Base-by-base conservation (phyloP, 2,888 invertebrate species). In the Napeogenes inachia region DNA sequence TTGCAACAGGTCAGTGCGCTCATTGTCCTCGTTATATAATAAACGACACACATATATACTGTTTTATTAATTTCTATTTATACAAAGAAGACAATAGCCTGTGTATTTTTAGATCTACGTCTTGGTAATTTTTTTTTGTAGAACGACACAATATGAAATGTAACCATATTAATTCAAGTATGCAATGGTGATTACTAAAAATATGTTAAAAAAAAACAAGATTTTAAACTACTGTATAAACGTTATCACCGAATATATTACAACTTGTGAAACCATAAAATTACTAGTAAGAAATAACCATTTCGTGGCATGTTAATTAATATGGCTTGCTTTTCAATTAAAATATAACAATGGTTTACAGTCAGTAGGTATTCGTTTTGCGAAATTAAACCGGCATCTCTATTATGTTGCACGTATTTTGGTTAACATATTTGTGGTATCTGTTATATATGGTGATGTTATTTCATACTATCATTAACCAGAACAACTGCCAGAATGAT, bases 1-100 rank as follows among this genome's bases (percentile, higher is more conserved):
- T 86, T 78, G 81, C 71, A 73, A 81, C 87, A 82, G 87, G 87
- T 87, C 87, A 88, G 75, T 84, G 84, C 78, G 82, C 76, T 70
- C 55, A 60, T 69, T 75, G 77, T 78, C 73, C 76, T 76, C 79
- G 74, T 76, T 80, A 76, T 70, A 53, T 61, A 64, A 13, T 56
- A 62, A 57, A 13, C n/a, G 53, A 60, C 57, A 21, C 21, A 21
- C 21, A 21, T 21, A 21, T 21, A 21, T 62, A 45, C 50, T 21
- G 55, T 63, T 61, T 63, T 67, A 66, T 60, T 60, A 60, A 63
- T 62, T 35, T 21, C 61, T 59, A 56, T 30, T 30, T 30, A 50
- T 50, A 50, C 30, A 50, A 30, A 3, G 30, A 50, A 50, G 30
- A 12, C 21, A 30, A 50, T 50, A 50, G 50, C 12, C 50, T 30